Conservation (phyloP, 2,113 vertebrate genomes). For the Lampris incognitus region DNA sequence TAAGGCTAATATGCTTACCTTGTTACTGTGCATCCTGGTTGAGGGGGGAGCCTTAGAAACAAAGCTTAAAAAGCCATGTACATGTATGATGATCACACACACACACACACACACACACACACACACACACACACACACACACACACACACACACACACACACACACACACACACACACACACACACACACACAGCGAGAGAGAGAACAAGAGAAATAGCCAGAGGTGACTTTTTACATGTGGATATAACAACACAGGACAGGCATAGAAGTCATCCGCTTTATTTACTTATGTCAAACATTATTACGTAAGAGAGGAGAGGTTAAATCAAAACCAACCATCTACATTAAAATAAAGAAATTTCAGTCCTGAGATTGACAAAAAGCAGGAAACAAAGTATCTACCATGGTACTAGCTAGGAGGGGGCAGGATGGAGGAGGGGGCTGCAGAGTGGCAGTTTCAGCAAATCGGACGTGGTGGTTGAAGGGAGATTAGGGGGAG, state of each 20-base stretch:
- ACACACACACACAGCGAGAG: not conserved
- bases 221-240: not conserved
- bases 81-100: not conserved
- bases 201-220: conserved; percentile 2
- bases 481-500: conserved; percentile 65
- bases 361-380: conserved; percentile 84
- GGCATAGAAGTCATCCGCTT: conserved; percentile 74
- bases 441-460: conserved; percentile 70
- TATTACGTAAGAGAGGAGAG: conserved; percentile 77
- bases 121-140: not conserved
- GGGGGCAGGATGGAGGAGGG: not conserved
- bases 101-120: too few relatives aligned
- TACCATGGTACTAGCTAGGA: conserved; percentile 63
- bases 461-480: conserved; percentile 77
- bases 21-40: conserved; percentile 28
- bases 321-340: conserved; percentile 78
- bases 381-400: conserved; percentile 74
- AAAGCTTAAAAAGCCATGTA: conserved; percentile 26
- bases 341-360: conserved; percentile 79
- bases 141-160: not conserved
- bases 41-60: conserved; percentile 22
- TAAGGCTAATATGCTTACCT: conserved; percentile 70
- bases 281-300: conserved; percentile 82
- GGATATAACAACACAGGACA: conserved; percentile 42
- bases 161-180: too few relatives aligned